Evolutionary conservation across 2,113 vertebrate genomes (phyloP).

Genomic region (Macaca mulatta): DNA sequence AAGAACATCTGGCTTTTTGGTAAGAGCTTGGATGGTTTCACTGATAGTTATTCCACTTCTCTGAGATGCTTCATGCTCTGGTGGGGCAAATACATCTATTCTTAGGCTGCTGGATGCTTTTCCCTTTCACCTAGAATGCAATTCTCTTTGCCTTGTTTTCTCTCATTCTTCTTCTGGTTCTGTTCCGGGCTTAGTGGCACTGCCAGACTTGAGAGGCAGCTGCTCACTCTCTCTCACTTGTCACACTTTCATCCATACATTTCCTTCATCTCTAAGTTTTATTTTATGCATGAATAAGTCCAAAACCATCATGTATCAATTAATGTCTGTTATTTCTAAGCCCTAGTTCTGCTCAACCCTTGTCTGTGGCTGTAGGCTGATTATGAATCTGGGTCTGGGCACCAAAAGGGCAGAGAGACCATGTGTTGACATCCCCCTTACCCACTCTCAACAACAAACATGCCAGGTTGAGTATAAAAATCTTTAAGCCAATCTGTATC

Average conservation of each 20-base stretch:
- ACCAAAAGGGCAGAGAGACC: background rate
- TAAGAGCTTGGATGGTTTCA: constrained; percentile 53
- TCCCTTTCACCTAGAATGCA: background rate
- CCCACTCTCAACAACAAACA: background rate
- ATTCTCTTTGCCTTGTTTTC: background rate
- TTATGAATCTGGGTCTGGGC: background rate
- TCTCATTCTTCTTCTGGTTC: background rate
- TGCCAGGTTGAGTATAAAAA: background rate
- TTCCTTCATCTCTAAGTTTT: background rate
- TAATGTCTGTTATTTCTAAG: background rate
- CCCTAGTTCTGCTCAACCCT: background rate
- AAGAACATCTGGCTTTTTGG: constrained; percentile 78
- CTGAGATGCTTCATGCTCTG: constrained; percentile 56
- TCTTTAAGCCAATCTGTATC: too few species aligned
- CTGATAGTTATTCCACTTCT: constrained; percentile 52
- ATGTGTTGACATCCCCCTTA: background rate
- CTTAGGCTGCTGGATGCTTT: background rate
- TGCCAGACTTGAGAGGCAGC: background rate
- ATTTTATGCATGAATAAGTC: background rate
- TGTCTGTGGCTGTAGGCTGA: background rate
- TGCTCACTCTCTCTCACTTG: background rate
- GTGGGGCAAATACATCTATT: background rate
- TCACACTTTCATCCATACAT: background rate
- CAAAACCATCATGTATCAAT: background rate
- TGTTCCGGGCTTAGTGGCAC: background rate